Percentiles rank a stretch among this genome's conserved stretches.
Conservation (phyloP, 2,113 vertebrate genomes). For the Tetraodon nigroviridis region DNA sequence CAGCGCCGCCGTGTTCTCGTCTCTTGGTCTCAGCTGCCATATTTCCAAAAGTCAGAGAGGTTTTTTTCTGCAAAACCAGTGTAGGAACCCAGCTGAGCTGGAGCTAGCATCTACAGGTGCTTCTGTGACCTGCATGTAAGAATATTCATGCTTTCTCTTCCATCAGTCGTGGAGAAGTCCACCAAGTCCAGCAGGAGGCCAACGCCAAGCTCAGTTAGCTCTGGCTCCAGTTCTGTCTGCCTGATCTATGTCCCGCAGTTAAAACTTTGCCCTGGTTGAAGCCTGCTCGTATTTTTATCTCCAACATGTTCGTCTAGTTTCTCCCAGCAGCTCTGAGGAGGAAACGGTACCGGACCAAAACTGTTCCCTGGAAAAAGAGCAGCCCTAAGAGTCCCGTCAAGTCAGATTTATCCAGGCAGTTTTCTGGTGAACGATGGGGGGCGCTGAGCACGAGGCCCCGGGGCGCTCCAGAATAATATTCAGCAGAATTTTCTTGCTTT, state of each 20-base stretch:
- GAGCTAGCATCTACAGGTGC: no score
- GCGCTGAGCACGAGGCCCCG: not conserved
- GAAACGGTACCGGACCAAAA: no score
- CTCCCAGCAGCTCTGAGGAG: not conserved
- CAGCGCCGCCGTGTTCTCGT: no score
- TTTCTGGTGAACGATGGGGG: not conserved
- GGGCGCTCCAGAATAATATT: not conserved
- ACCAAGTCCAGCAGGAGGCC: slow-evolving; percentile 22
- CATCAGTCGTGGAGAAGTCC: slow-evolving; percentile 32
- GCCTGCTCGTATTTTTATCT: slow-evolving; percentile 5
- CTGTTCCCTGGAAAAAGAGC: no score
- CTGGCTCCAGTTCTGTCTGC: slow-evolving; percentile 23
- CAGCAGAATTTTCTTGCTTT: no score
- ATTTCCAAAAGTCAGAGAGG: not conserved
- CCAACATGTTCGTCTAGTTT: not conserved
- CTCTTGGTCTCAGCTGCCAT: not conserved
- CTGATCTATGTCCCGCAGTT: slow-evolving; percentile 43
- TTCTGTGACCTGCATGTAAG: no score
- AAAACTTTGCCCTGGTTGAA: slow-evolving; percentile 9
- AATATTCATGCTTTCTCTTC: slow-evolving; percentile 6
- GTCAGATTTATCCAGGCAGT: slow-evolving; percentile 1
- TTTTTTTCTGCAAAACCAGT: not conserved
- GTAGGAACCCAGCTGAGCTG: no score
- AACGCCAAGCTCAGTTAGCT: slow-evolving; percentile 25
- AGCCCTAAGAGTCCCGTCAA: no score